These are phyloP conservation scores for Macquaria australasica DNA, from an alignment of 2,113 vertebrate species.

Conservation along the genomic window DNA sequence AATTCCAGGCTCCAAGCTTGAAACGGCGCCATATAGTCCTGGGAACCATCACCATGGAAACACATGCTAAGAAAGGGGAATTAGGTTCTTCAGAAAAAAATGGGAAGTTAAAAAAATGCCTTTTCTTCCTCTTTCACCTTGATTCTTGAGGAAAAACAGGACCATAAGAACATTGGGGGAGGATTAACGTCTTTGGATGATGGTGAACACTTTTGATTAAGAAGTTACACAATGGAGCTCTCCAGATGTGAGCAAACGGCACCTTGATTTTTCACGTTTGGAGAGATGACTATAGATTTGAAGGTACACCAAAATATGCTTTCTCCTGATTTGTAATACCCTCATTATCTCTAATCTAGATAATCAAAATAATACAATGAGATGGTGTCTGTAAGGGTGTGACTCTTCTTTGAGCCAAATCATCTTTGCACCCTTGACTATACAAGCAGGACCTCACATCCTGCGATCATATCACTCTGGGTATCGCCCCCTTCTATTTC, in stretches of 20 bases:
- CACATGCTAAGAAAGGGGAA: slow-evolving; percentile 68
- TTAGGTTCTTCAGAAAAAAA: slow-evolving; percentile 48
- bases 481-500: slow-evolving; percentile 65
- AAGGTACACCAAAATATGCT: slow-evolving; percentile 76
- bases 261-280: slow-evolving; percentile 79
- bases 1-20: slow-evolving; percentile 63
- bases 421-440: slow-evolving; percentile 70
- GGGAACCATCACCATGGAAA: slow-evolving; percentile 74
- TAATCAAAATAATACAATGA: slow-evolving; percentile 75
- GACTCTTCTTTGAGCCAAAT: slow-evolving; percentile 72
- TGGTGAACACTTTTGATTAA: slow-evolving; percentile 73
- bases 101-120: slow-evolving; percentile 4
- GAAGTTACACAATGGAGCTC: slow-evolving; percentile 73
- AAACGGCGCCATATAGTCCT: slow-evolving; percentile 59
- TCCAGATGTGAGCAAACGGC: slow-evolving; percentile 69
- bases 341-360: slow-evolving; percentile 77
- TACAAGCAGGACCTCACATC: slow-evolving; percentile 75
- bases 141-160: slow-evolving; percentile 76
- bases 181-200: slow-evolving; percentile 70
- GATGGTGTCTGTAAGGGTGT: slow-evolving; percentile 75
- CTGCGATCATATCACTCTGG: slow-evolving; percentile 69
- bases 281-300: slow-evolving; percentile 70
- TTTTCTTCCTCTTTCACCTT: slow-evolving; percentile 71
- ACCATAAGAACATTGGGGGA: slow-evolving; percentile 29
- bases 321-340: slow-evolving; percentile 81